These are phyloP conservation scores for Trichogramma pretiosum DNA, from an alignment of 1,140 invertebrate genomes.

Conservation along the genomic window DNA sequence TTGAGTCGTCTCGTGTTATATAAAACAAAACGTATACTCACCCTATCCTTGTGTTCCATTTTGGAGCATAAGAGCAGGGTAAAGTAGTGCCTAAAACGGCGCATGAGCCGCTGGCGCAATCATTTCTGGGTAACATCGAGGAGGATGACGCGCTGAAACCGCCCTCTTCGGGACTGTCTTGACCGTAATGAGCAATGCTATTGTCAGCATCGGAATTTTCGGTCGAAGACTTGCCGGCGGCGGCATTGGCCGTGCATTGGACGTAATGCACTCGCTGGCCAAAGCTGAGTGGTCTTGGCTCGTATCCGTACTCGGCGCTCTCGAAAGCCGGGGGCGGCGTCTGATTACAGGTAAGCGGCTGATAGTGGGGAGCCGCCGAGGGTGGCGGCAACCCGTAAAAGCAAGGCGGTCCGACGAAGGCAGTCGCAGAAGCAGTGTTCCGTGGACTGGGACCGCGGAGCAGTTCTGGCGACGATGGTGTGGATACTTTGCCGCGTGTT, in stretches of 20 bases:
- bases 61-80: background rate
- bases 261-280: background rate
- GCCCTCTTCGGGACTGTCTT: background rate
- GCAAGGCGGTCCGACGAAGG: background rate
- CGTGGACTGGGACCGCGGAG: conserved; percentile 23
- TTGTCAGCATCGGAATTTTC: conserved; percentile 2
- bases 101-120: background rate
- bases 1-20: background rate
- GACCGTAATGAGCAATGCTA: background rate
- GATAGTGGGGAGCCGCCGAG: conserved; percentile 13
- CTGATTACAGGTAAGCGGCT: background rate
- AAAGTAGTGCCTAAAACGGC: background rate
- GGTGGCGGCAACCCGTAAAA: background rate
- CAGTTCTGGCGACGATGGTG: conserved; percentile 30
- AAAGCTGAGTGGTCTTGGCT: no score
- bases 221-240: conserved; percentile 14
- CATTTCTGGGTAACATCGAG: no score
- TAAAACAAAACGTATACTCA: conserved; percentile 1
- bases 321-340: background rate
- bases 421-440: background rate
- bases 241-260: conserved; percentile 5
- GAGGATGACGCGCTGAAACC: no score
- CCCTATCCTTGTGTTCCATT: background rate
- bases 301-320: conserved; percentile 2
- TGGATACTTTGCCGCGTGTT: conserved; percentile 32